Base-by-base conservation (phyloP, 2,113 vertebrate genomes). In the Rhegmatorhina hoffmannsi region DNA sequence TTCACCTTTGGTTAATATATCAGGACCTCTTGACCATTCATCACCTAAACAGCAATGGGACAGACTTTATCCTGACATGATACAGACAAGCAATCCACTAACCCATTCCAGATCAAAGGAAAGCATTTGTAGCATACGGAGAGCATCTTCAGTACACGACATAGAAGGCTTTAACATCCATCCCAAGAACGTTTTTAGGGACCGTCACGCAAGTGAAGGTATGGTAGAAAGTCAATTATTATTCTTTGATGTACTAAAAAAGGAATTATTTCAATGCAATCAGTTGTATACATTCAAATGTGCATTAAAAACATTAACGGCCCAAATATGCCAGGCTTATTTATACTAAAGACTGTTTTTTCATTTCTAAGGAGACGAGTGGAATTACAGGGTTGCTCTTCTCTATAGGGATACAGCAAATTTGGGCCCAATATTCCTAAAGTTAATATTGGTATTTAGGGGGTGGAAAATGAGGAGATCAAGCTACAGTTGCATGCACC, bases 81-180 rank as follows among this genome's bases (percentile, higher is more conserved):
- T 98, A 47, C 98, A 98, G 94, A 98, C 98, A 76, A 98, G 98
- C 56, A 98, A 98, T 84, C 98, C 98, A 79, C 97, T 99, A 81
- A 98, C 98, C 36, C 99, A 99, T 92, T 98, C 98, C 95, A 98
- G 98, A 93, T 99, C 99, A 24, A 98, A 98, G 96, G 99, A 99
- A 95, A 99, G 99, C 94, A 80, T 99, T 94, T 99, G 98, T 94
- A 99, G 98, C 86, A 98, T 99, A 97, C 98, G 99, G 87, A 98
- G 99, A 84, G 99, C 99, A 2, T 99, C 99, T 60, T 99, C 99
- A 3, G 99, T 99, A 80, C 99, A 99, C 53, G 99, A 99, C 91
- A 99, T 99, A 73, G 99, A 99, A 98, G 99, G 98, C 89, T 99
- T 99, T 96, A 98, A 95, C 69, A 92, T 98, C 89, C 99, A 99